Evolutionary conservation across 2,113 vertebrate species (phyloP).

Genomic region (Brevimyrus niger): DNA sequence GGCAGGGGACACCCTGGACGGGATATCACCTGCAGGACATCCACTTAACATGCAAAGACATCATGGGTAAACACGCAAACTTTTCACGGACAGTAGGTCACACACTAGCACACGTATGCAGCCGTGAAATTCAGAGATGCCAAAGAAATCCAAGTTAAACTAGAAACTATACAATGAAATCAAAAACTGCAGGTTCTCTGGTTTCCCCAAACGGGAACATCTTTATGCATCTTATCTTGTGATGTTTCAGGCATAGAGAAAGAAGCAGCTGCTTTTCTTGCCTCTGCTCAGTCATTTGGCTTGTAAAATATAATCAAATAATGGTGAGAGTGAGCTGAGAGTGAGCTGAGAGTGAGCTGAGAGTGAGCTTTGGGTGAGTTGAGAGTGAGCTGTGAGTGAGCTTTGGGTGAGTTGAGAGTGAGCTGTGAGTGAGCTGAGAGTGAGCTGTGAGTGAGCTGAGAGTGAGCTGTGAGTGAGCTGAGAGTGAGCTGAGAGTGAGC

Average conservation of each 20-base stretch:
- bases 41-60: background rate
- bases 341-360: background rate
- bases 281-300: background rate
- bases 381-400: too few species aligned
- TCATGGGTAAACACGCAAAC: background rate
- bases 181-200: background rate
- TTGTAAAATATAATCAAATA: background rate
- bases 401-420: background rate
- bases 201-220: background rate
- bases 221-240: background rate
- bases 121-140: background rate
- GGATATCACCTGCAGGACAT: background rate
- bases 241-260: background rate
- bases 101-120: background rate
- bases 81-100: background rate
- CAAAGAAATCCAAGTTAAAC: background rate
- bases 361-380: background rate
- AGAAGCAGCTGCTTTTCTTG: background rate
- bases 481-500: too few species aligned
- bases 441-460: too few species aligned
- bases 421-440: background rate
- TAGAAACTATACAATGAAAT: background rate
- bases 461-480: too few species aligned
- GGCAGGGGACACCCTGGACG: background rate
- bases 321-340: background rate